Evolutionary conservation across 2,113 vertebrate species (phyloP).

Genomic region (Hucho hucho): DNA sequence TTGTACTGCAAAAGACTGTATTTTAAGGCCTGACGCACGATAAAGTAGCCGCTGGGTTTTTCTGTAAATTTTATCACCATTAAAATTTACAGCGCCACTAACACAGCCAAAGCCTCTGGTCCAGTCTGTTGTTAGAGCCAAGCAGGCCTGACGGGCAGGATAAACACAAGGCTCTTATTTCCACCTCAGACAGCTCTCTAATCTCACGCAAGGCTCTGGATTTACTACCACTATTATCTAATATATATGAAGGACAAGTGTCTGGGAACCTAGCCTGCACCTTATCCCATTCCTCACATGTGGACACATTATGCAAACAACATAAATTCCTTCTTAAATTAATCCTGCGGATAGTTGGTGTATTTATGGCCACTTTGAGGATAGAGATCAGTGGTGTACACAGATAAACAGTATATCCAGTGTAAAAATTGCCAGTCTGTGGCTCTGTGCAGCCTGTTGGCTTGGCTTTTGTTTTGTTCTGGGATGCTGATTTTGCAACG

Average conservation of each 20-base stretch:
- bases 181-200: constrained; percentile 2
- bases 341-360: neutral
- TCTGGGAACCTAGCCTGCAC: neutral
- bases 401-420: neutral
- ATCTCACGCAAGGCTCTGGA: constrained; percentile 1
- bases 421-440: neutral
- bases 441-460: neutral
- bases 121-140: neutral
- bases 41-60: no score
- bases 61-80: no score
- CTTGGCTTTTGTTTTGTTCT: neutral
- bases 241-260: constrained; percentile 2
- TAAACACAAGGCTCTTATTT: neutral
- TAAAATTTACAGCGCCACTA: neutral
- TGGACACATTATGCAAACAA: neutral
- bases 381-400: neutral
- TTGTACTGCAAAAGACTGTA: no score
- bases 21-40: no score
- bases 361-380: neutral
- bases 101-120: neutral
- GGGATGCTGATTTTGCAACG: neutral
- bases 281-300: neutral
- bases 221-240: constrained; percentile 6
- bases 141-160: neutral
- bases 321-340: neutral